Evolutionary conservation across 2,113 vertebrate species (phyloP), one percentile per base, ranked within the genome.

Genomic region (Protobothrops flavoviridis): DNA sequence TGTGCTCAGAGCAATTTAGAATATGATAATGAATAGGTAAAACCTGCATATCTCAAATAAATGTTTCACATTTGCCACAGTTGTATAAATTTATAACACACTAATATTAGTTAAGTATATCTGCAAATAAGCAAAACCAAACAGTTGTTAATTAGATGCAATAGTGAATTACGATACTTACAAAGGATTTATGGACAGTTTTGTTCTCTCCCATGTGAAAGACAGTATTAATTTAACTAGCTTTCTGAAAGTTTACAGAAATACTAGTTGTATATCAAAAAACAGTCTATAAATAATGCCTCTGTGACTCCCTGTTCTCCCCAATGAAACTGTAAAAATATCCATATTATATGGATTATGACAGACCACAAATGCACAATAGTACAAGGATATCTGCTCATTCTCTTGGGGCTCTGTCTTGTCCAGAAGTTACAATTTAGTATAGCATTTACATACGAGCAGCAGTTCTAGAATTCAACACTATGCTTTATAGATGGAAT

Each of bases 381-480:
- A 5, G n/a, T 64, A 45, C 15, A 50, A 85, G 45, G 56, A 23
- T 39, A 94, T 33, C 86, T 89, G 88, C n/a, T 85, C 92, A 93
- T 87, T 86, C 55, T 61, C 69, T 45, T 59, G 45, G 53, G 85
- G 55, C 45, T 89, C 48, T 64, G 55, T 55, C 85, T 86, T 64
- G 87, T 90, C 74, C 48, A 81, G 56, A 90, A 69, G 56, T 87
- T 92, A 94, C 45, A 74, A n/a, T 33, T 92, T 55, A 87, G n/a
- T 69, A n/a, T 86, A 94, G 91, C 43, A 91, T 91, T 10, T 85
- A 91, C 85, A 93, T 39, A 55, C 13, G 26, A 93, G 12, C 91
- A 91, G 81, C 91, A 74, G 50, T 91, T 91, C 90, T 93, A 93
- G 91, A 93, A 91, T 81, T 81, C 59, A 74, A 59, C 39, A 85